Conservation (phyloP, 2,888 invertebrate genomes). For the Tetrapedia diversipes region DNA sequence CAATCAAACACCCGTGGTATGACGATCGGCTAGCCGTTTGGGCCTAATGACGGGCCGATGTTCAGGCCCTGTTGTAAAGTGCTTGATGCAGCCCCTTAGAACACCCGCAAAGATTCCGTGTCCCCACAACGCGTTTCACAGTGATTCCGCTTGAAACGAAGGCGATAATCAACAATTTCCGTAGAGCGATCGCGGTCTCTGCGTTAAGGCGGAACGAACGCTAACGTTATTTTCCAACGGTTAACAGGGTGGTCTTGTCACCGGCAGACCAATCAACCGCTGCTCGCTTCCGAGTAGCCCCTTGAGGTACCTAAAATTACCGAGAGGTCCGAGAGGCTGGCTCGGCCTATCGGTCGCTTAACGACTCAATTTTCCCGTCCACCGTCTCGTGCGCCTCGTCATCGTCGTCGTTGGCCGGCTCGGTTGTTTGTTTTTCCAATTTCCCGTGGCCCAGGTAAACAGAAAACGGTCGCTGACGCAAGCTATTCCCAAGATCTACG, state of each 20-base stretch:
- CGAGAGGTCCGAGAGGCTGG: conserved; percentile 25
- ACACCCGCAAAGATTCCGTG: too few species aligned
- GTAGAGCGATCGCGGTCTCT: conserved; percentile 8
- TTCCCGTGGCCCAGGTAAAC: conserved; percentile 67
- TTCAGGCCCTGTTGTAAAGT: too few species aligned
- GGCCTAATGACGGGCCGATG: too few species aligned
- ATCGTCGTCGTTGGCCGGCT: conserved; percentile 5
- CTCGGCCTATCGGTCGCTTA: conserved; percentile 56
- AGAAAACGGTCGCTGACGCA: conserved; percentile 4
- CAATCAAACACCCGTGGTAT: too few species aligned
- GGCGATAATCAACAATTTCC: conserved; percentile 17
- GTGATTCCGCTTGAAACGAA: conserved; percentile 2
- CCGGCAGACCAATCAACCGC: conserved; percentile 33
- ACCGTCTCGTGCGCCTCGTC: background rate
- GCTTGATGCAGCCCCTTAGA: too few species aligned
- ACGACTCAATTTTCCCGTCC: conserved; percentile 67
- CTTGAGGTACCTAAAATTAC: conserved; percentile 62
- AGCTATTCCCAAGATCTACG: conserved; percentile 11
- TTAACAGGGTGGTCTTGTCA: conserved; percentile 52
- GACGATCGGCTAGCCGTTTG: too few species aligned
- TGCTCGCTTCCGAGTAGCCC: conserved; percentile 34
- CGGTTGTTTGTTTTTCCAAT: conserved; percentile 72
- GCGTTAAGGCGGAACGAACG: conserved; percentile 33
- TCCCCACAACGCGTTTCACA: background rate
- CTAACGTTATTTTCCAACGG: conserved; percentile 49